Conservation (phyloP, 2,113 vertebrate species). For the Gadus macrocephalus region DNA sequence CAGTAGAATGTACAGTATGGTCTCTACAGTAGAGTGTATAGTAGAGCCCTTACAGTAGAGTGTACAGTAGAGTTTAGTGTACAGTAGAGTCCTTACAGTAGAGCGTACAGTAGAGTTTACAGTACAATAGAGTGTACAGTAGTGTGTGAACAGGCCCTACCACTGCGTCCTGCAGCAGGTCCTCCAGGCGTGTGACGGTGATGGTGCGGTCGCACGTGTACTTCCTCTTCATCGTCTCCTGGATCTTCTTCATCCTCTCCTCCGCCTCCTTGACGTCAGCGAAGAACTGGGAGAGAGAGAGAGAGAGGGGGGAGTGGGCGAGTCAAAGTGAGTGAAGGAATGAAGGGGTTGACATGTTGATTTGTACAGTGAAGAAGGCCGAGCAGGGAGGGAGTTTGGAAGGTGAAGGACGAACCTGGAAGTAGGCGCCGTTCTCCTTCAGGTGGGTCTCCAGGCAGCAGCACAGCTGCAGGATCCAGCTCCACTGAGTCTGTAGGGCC, state of each 20-base stretch:
- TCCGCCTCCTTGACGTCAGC: constrained; percentile 82
- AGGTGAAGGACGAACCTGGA: constrained; percentile 64
- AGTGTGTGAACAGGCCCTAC: constrained; percentile 49
- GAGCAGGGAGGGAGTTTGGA: too few relatives aligned
- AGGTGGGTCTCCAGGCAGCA: constrained; percentile 91
- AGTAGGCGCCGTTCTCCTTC: constrained; percentile 89
- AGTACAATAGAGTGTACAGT: too few relatives aligned
- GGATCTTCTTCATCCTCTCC: constrained; percentile 80
- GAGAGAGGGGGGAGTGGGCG: neutral
- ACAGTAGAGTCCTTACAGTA: too few relatives aligned
- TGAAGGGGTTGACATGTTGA: too few relatives aligned
- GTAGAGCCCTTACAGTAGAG: too few relatives aligned
- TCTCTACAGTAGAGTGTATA: too few relatives aligned
- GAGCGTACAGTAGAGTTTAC: too few relatives aligned
- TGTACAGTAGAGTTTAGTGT: too few relatives aligned
- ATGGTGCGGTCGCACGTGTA: constrained; percentile 84
- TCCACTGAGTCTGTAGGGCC: constrained; percentile 94
- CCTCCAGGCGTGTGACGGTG: constrained; percentile 86
- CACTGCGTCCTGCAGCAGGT: constrained; percentile 84
- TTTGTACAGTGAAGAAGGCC: too few relatives aligned
- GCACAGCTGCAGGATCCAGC: constrained; percentile 92
- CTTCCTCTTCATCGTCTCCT: constrained; percentile 83
- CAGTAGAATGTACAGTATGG: too few relatives aligned
- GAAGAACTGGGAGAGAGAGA: constrained; percentile 73
- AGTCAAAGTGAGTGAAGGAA: neutral